Evolutionary conservation across 2,113 vertebrate genomes (phyloP), one percentile per base, ranked within the genome.

Genomic region (Heteronetta atricapilla): DNA sequence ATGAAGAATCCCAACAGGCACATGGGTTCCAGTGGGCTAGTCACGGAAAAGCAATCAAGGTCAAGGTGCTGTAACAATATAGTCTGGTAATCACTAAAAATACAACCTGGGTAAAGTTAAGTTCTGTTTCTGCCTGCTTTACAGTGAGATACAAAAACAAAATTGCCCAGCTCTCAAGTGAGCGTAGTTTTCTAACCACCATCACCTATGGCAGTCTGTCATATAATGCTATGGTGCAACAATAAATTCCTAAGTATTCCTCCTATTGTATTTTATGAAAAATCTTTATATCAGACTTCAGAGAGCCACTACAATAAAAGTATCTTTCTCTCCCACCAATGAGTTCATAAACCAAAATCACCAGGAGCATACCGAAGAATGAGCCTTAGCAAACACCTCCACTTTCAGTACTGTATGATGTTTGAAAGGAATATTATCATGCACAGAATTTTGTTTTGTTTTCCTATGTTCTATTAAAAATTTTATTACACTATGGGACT

Each of bases 101-200:
- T 31, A 58, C 19, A 13, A 2, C 1, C 3, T 11, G 3, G 77
- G 8, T 23, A 0, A 60, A 60, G 60, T 62, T 9, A 77, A 70
- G 77, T 44, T 55, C 7, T 56, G 1, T 8, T 80, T 55, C 58
- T 68, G 17, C 5, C 29, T 64, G 29, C 34, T 64, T 69, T 26
- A 77, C 16, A 89, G 31, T 40, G 77, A 40, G 4, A 74, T 20
- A 11, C 72, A 63, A 53, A 76, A 82, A 8, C 7, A 79, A 59
- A 91, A 69, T 17, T 34, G 3, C 10, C 10, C 18, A 4, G 29
- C 6, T 31, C 26, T 76, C 16, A 58, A 18, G 2, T 62, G 4
- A 62, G 20, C 4, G 12, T 10, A 52, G 34, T 18, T 4, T 53
- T 38, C 19, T 42, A 62, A 67, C 1, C 48, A 40, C 29, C 10